phyloP scores from a whole-genome alignment of 2,888 invertebrate genomes.

The Ornithoptera alexandrae region DNA sequence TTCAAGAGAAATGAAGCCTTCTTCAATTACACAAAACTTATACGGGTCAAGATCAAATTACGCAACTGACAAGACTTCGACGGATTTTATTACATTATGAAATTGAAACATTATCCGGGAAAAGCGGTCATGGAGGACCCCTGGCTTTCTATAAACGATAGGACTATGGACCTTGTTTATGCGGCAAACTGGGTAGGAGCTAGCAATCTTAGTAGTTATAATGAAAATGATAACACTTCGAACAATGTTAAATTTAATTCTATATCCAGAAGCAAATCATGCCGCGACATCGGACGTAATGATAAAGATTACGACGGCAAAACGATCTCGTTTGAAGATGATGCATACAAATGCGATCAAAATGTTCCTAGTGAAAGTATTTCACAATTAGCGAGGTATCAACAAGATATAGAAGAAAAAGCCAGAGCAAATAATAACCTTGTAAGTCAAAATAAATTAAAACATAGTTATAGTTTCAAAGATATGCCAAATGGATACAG shows the following conservation, averaged over 20 bases:
- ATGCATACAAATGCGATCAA: constrained; percentile 54
- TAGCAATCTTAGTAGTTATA: constrained; percentile 73
- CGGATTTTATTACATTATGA: constrained; percentile 79
- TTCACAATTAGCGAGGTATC: constrained; percentile 82
- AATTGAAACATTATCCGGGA: constrained; percentile 91
- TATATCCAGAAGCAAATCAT: constrained; percentile 75
- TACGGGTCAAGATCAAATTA: constrained; percentile 34
- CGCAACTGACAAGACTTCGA: constrained; percentile 32
- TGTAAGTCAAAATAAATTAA: constrained; percentile 74
- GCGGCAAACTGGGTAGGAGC: constrained; percentile 92
- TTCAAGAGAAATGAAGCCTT: constrained; percentile 23
- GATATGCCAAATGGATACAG: constrained; percentile 82
- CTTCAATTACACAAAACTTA: constrained; percentile 31
- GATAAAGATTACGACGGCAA: constrained; percentile 58
- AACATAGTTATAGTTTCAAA: constrained; percentile 80
- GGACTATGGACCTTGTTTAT: constrained; percentile 87
- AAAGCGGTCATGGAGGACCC: constrained; percentile 89
- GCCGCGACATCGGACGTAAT: constrained; percentile 66
- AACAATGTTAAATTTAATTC: constrained; percentile 67
- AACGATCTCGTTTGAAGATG: constrained; percentile 57
- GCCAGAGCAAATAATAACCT: constrained; percentile 76
- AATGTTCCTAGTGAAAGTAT: constrained; percentile 67
- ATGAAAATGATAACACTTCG: constrained; percentile 57
- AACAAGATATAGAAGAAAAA: constrained; percentile 80
- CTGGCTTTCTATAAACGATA: constrained; percentile 83